Conservation (phyloP, 1,140 invertebrate species). For the Drosophila orosa region DNA sequence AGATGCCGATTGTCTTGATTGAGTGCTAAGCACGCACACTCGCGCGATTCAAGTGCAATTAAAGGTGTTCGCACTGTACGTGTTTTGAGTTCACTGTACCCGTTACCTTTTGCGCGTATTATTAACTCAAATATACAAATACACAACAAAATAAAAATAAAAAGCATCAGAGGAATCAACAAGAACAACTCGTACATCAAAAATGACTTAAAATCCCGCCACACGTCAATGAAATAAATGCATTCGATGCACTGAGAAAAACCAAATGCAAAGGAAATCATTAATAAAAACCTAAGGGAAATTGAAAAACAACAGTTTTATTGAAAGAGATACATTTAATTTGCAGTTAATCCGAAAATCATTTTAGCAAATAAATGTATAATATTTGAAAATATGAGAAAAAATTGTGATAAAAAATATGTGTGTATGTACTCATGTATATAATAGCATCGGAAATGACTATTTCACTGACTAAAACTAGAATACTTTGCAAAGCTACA, state of each 20-base stretch:
- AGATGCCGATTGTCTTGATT: conserved; percentile 24
- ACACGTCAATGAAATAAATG: conserved; percentile 78
- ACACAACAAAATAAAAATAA: conserved; percentile 33
- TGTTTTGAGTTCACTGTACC: conserved; percentile 74
- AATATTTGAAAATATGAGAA: too few relatives aligned
- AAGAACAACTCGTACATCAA: conserved; percentile 73
- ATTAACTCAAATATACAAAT: conserved; percentile 67
- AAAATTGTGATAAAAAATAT: too few relatives aligned
- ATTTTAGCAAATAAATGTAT: too few relatives aligned
- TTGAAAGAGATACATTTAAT: too few relatives aligned
- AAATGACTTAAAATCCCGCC: conserved; percentile 74
- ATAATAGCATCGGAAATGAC: too few relatives aligned
- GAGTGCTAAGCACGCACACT: conserved; percentile 4
- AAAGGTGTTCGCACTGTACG: conserved; percentile 40
- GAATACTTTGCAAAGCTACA: too few relatives aligned
- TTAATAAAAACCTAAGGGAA: background rate
- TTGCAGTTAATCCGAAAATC: too few relatives aligned
- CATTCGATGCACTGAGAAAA: conserved; percentile 44
- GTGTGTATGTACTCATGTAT: too few relatives aligned
- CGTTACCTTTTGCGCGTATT: conserved; percentile 72
- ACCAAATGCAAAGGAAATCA: background rate
- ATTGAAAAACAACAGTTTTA: too few relatives aligned
- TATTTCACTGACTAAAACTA: too few relatives aligned
- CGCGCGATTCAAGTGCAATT: conserved; percentile 6
- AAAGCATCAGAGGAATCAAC: conserved; percentile 43